Evolutionary conservation across 1,140 invertebrate species (phyloP), one percentile per base, ranked within the genome.

Genomic region (Atopsyche davidsoni): DNA sequence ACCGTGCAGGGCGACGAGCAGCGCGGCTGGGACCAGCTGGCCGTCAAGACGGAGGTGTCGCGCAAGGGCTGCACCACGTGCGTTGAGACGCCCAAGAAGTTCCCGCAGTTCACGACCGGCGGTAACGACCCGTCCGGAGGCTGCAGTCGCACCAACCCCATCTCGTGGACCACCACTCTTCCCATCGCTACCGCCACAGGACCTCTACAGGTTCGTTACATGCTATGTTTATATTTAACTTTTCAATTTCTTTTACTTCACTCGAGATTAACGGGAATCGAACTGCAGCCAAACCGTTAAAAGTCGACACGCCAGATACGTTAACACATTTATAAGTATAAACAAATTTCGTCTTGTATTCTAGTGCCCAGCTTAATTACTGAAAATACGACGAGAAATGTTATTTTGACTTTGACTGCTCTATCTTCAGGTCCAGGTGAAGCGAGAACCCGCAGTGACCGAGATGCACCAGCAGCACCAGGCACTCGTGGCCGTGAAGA

Each of bases 131-230:
- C 47, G 40, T 64, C 68, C 47, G 71, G 69, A 10, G 67, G 68
- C 0, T 78, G 76, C 60, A 78, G 76, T 58, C 64, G 77, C 21
- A 78, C 77, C 3, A 78, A 78, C 60, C 76, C 76, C 0, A 69
- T 79, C 14, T 69, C 75, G 11, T 78, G 77, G 76, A 61, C 47
- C 3, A 59, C 52, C 0, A 41, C 46, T 6, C 21, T 46, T 18
- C 51, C 55, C 6, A 58, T 70, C n/a, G n/a, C n/a, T n/a, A n/a
- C n/a, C n/a, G n/a, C n/a, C n/a, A n/a, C n/a, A n/a, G n/a, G n/a
- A n/a, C n/a, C n/a, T n/a, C n/a, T n/a, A n/a, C n/a, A n/a, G n/a
- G n/a, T n/a, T n/a, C n/a, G n/a, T n/a, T n/a, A n/a, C n/a, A n/a
- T n/a, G n/a, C n/a, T n/a, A n/a, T n/a, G n/a, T n/a, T n/a, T n/a